Evolutionary conservation across 2,888 invertebrate genomes (phyloP).

Genomic region (Seira musarum): DNA sequence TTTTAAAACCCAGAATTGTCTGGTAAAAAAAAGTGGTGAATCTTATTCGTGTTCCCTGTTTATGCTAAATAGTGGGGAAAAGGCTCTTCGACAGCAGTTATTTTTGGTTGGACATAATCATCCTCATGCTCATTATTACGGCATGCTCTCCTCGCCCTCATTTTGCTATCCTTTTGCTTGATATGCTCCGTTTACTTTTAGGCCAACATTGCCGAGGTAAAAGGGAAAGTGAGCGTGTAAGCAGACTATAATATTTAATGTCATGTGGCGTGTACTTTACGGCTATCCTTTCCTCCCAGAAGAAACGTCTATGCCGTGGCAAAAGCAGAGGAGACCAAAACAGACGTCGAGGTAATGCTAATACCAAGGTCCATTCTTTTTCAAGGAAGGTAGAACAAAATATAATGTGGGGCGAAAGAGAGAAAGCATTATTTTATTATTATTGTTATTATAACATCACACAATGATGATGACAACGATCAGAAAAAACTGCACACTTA

Average conservation of each 20-base stretch:
- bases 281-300: slow-evolving; percentile 32
- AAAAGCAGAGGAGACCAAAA: slow-evolving; percentile 7
- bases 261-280: slow-evolving; percentile 62
- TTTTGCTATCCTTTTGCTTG: neutral
- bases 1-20: too few species aligned
- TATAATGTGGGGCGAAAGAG: neutral
- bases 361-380: too few species aligned
- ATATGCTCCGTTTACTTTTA: neutral
- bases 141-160: slow-evolving; percentile 9
- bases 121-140: neutral
- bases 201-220: neutral
- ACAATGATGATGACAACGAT: slow-evolving; percentile 28
- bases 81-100: neutral
- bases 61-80: neutral
- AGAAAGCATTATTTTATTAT: slow-evolving; percentile 38
- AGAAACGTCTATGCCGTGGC: neutral
- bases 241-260: slow-evolving; percentile 61
- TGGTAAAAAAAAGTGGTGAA: too few species aligned
- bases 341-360: too few species aligned
- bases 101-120: neutral
- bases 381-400: slow-evolving; percentile 2
- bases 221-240: slow-evolving; percentile 46
- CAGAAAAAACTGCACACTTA: slow-evolving; percentile 4
- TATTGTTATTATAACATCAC: slow-evolving; percentile 50
- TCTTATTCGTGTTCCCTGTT: neutral